These are phyloP conservation scores for Scotopteryx bipunctaria DNA, from an alignment of 2,888 invertebrate genomes.

Conservation along the genomic window DNA sequence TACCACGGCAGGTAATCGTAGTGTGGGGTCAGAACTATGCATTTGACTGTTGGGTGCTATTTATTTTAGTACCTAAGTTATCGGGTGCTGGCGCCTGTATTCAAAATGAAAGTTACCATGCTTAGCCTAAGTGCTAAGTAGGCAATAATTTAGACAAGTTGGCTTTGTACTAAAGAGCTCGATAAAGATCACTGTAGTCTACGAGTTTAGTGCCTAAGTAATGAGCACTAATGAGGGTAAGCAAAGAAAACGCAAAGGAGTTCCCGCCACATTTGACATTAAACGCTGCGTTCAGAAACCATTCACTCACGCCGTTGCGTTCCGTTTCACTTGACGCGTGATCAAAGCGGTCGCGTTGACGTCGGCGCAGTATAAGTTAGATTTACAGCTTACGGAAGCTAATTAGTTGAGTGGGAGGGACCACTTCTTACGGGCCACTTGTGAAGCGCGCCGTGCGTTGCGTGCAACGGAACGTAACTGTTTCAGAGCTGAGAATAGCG, in stretches of 20 bases:
- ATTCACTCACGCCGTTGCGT: constrained; percentile 60
- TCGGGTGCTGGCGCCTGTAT: too few species aligned
- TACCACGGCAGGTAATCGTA: too few species aligned
- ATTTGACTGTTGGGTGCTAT: too few species aligned
- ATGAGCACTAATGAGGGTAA: constrained; percentile 28
- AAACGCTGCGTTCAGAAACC: constrained; percentile 72
- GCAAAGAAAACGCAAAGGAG: constrained; percentile 47
- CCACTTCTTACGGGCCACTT: constrained; percentile 53
- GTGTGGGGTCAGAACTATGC: too few species aligned
- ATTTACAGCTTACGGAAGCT: constrained; percentile 80
- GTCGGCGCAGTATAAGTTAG: constrained; percentile 63
- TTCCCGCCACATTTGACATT: constrained; percentile 72
- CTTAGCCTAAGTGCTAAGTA: too few species aligned
- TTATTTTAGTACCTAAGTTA: not conserved
- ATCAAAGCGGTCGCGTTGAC: constrained; percentile 76
- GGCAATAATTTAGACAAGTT: not conserved
- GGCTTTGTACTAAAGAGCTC: not conserved
- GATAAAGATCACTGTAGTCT: not conserved
- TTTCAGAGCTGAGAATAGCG: constrained; percentile 45
- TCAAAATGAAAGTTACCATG: too few species aligned
- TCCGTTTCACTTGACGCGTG: constrained; percentile 69
- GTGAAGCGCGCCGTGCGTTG: constrained; percentile 53
- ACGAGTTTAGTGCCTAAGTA: constrained; percentile 7
- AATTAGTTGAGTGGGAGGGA: constrained; percentile 69
- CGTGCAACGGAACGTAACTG: constrained; percentile 61